phyloP scores from a whole-genome alignment of 2,113 vertebrate genomes.

The Dolichotis patagonum region DNA sequence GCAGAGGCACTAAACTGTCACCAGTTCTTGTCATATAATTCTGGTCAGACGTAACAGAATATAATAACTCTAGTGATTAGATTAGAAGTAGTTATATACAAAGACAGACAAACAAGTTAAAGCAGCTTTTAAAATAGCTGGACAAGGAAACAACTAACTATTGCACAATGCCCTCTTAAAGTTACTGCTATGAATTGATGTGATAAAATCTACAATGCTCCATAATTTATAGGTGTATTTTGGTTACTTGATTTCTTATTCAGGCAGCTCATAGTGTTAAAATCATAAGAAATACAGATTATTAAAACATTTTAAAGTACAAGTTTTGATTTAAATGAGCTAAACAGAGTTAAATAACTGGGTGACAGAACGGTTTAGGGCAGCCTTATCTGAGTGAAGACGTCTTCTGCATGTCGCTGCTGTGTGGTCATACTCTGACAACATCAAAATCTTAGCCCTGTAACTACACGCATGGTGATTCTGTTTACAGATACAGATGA shows the following conservation, averaged over 20 bases:
- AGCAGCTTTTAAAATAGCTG: conserved; percentile 90
- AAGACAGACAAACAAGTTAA: conserved; percentile 89
- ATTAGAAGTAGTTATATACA: conserved; percentile 89
- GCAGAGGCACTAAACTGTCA: conserved; percentile 87
- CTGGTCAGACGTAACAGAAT: conserved; percentile 85
- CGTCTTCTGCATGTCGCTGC: conserved; percentile 57
- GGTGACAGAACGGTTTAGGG: conserved; percentile 75
- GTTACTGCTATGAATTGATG: conserved; percentile 87
- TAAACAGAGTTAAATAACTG: conserved; percentile 79
- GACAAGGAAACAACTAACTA: conserved; percentile 89
- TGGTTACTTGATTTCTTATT: conserved; percentile 87
- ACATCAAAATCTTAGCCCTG: conserved; percentile 80
- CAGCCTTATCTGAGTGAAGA: conserved; percentile 77
- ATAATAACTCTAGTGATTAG: conserved; percentile 88
- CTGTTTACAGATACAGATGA: conserved; percentile 78
- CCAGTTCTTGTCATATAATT: conserved; percentile 86
- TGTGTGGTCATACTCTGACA: conserved; percentile 74
- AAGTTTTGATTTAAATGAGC: conserved; percentile 81
- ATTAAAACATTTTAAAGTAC: conserved; percentile 82
- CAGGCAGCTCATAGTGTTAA: conserved; percentile 88
- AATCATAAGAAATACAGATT: conserved; percentile 82
- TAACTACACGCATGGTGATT: conserved; percentile 81
- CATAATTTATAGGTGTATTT: conserved; percentile 85
- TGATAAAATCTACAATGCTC: conserved; percentile 85
- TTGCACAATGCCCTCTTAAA: conserved; percentile 93